A percentile compares a stretch with the other conserved stretches of the same genome.
These are phyloP conservation scores for Clostera curtula DNA, from an alignment of 2,888 invertebrate species.

Conservation along the genomic window DNA sequence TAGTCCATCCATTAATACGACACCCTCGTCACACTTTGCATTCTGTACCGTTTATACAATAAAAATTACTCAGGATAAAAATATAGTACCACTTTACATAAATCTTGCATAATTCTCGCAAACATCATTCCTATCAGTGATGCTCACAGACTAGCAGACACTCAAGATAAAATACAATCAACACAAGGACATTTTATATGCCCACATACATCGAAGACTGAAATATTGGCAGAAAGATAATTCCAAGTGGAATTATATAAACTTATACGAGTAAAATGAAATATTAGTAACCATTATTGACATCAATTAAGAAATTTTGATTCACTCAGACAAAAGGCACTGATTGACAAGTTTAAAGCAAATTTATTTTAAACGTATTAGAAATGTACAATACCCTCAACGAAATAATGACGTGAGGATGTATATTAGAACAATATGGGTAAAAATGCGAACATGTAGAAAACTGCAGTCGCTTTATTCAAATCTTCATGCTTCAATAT, in stretches of 20 bases:
- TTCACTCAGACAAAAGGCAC: conserved; percentile 40
- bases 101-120: conserved; percentile 73
- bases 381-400: too few relatives aligned
- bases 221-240: conserved; percentile 6
- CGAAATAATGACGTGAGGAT: too few relatives aligned
- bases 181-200: conserved; percentile 12
- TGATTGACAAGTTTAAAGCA: conserved; percentile 26
- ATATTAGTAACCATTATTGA: too few relatives aligned
- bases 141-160: conserved; percentile 72
- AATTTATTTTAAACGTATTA: conserved; percentile 12
- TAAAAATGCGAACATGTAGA: too few relatives aligned
- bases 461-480: too few relatives aligned
- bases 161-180: conserved; percentile 36
- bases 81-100: conserved; percentile 46
- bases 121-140: conserved; percentile 72
- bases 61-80: conserved; percentile 18
- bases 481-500: too few relatives aligned
- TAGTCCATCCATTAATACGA: too few relatives aligned
- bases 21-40: too few relatives aligned
- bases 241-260: conserved; percentile 4
- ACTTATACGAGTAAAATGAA: too few relatives aligned
- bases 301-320: too few relatives aligned
- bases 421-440: too few relatives aligned
- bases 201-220: conserved; percentile 11
- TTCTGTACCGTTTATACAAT: conserved; percentile 2